Base-by-base conservation (phyloP, 2,888 invertebrate genomes). In the Oscheius sp. region DNA sequence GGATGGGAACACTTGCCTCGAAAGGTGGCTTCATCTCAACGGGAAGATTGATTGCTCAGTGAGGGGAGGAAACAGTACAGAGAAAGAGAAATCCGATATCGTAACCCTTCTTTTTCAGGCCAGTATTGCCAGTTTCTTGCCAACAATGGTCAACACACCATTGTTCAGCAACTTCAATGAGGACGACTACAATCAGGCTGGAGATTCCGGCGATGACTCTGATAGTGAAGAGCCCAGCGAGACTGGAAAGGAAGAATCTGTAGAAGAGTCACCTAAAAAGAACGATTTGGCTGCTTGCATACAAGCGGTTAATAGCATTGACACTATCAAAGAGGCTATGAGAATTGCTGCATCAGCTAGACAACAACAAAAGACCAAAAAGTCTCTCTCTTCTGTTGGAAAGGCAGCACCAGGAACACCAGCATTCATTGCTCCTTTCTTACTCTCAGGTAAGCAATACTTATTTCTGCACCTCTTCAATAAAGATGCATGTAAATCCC, bases 321-420 rank as follows among this genome's bases (percentile, higher is more conserved):
- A 81, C 64, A 82, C 81, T 46, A 57, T 84, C 42, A 82, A 83
- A 58, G 84, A 84, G 31, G 84, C 83, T 8, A 70, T 84, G 48
- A 74, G 73, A 50, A 78, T 73, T 17, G 83, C 84, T 5, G 78
- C 81, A 4, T 70, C 69, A 23, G 80, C 79, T 50, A 69, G 82
- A n/a, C 81, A 82, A 67, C 74, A 78, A 50, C 70, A 71, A 42
- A 20, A 48, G 39, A n/a, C n/a, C n/a, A 78, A 76, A 20, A 75
- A 73, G 57, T 69, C 71, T 2, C 69, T 64, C 12, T 42, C 65
- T 3, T 52, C 57, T 48, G 45, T 39, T 6, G 20, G 34, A 1
- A 57, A 58, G 48, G 52, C 25, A 31, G 31, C 34, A 5, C 48
- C 52, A 29, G 33, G 25, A n/a, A 39, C 66, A 5, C 65, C 65